Conservation (phyloP, 1,140 invertebrate genomes). For the Drosophila nannoptera region DNA sequence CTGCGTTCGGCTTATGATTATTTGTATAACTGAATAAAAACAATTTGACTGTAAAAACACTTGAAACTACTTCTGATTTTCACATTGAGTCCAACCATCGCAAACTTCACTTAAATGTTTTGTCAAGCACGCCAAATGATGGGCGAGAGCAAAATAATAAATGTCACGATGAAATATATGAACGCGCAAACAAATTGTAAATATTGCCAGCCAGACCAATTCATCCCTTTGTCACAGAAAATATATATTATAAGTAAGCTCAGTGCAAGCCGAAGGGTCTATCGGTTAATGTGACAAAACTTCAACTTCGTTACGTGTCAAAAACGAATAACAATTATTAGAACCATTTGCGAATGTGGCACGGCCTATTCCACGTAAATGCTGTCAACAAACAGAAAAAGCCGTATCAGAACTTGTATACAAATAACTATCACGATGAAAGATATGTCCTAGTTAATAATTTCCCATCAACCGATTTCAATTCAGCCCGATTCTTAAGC, state of each 20-base stretch:
- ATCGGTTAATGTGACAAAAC: constrained; percentile 6
- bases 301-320: constrained; percentile 43
- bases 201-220: constrained; percentile 37
- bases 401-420: too few relatives aligned
- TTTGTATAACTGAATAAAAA: constrained; percentile 75
- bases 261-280: constrained; percentile 7
- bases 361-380: too few relatives aligned
- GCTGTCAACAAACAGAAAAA: too few relatives aligned
- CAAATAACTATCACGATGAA: too few relatives aligned
- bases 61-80: constrained; percentile 71
- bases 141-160: constrained; percentile 54
- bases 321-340: neutral
- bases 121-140: constrained; percentile 20
- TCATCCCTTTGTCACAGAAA: constrained; percentile 56
- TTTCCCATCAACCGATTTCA: too few relatives aligned
- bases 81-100: constrained; percentile 30
- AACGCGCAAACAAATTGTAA: constrained; percentile 41
- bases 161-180: constrained; percentile 63
- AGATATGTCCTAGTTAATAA: too few relatives aligned
- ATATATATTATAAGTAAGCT: constrained; percentile 6
- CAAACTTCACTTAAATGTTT: constrained; percentile 21
- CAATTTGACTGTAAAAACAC: constrained; percentile 76
- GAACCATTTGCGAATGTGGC: too few relatives aligned
- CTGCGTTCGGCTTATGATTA: constrained; percentile 51
- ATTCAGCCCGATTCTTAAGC: too few relatives aligned